Conservation (phyloP, 2,888 invertebrate species). For the Corbicula japonica region DNA sequence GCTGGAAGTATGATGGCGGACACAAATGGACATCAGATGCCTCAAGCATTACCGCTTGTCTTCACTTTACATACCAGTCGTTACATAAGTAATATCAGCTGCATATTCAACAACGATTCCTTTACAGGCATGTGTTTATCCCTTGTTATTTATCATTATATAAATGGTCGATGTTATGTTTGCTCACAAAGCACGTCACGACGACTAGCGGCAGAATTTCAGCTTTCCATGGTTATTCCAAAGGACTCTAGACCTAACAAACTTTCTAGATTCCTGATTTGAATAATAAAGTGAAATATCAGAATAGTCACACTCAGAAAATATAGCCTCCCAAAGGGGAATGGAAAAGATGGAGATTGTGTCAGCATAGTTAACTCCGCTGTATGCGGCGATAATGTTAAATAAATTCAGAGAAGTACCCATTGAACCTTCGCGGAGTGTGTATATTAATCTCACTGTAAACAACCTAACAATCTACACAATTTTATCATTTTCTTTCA, state of each 20-base stretch:
- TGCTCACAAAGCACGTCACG: background rate
- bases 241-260: background rate
- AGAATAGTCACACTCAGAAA: background rate
- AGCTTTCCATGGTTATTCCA: background rate
- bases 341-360: no score
- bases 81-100: conserved; percentile 9
- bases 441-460: no score
- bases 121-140: conserved; percentile 33
- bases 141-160: background rate
- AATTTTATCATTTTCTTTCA: no score
- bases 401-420: no score
- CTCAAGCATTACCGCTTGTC: conserved; percentile 32
- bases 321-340: no score
- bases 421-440: no score
- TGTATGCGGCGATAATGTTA: no score
- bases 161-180: background rate
- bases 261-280: background rate
- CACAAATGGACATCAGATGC: conserved; percentile 4
- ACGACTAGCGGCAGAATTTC: no score
- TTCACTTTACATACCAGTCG: conserved; percentile 27
- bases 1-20: background rate
- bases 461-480: no score
- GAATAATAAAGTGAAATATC: background rate
- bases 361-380: no score
- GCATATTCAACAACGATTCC: conserved; percentile 44